A percentile compares a stretch with the other conserved stretches of the same genome.
Evolutionary conservation across 2,797 vertebrate genomes (phyloP).

Genomic region (Malurus splendens): DNA sequence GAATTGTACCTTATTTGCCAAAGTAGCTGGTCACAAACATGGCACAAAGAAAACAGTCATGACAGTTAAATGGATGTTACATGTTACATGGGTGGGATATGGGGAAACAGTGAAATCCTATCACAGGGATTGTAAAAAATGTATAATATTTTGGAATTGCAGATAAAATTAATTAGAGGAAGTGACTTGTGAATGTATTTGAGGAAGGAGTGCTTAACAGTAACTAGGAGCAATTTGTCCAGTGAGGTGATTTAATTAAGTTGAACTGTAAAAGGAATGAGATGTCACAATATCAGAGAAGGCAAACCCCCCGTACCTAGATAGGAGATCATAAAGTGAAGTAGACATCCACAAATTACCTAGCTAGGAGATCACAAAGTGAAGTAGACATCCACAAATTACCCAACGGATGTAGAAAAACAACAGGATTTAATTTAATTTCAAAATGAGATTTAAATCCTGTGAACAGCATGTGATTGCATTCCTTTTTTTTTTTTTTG

Average conservation of each 20-base stretch:
- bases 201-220: not conserved
- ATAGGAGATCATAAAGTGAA: not conserved
- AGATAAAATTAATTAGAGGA: not conserved
- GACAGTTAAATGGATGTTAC: not conserved
- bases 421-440: not conserved
- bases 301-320: not conserved
- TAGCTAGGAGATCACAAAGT: not conserved
- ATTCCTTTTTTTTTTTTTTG: not conserved
- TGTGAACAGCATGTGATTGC: not conserved
- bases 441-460: not conserved
- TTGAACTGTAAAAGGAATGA: not conserved
- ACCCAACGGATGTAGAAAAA: not conserved
- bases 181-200: not conserved
- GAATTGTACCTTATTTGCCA: not conserved
- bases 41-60: not conserved
- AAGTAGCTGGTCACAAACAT: not conserved
- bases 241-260: not conserved
- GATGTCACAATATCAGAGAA: not conserved
- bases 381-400: not conserved
- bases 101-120: not conserved
- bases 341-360: not conserved
- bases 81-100: not conserved
- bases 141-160: not conserved
- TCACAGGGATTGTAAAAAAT: not conserved
- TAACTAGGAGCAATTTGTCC: not conserved